phyloP scores from a whole-genome alignment of 2,888 invertebrate genomes.

The Caenorhabditis sp. region DNA sequence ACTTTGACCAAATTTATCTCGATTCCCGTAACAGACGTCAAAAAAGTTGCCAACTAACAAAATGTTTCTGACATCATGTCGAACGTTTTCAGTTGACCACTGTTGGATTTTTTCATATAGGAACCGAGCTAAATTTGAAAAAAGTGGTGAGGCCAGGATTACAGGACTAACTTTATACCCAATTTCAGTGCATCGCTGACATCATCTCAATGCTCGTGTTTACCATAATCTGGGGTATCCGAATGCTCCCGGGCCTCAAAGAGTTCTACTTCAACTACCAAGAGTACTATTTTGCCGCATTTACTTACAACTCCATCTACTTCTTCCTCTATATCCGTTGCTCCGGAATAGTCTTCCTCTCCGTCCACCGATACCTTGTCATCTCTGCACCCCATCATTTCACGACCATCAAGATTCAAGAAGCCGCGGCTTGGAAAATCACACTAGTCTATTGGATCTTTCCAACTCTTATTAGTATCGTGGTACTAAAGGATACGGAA shows the following conservation, averaged over 20 bases:
- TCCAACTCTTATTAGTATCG: constrained; percentile 50
- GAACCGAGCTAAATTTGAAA: too few relatives aligned
- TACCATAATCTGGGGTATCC: constrained; percentile 32
- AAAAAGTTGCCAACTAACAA: too few relatives aligned
- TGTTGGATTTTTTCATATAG: too few relatives aligned
- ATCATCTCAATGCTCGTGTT: constrained; percentile 48
- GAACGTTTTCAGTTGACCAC: too few relatives aligned
- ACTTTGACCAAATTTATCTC: too few relatives aligned
- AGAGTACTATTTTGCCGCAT: constrained; percentile 45
- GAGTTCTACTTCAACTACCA: constrained; percentile 41
- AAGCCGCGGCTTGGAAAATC: constrained; percentile 46
- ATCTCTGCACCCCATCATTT: constrained; percentile 27
- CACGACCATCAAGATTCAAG: constrained; percentile 38
- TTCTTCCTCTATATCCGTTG: constrained; percentile 59
- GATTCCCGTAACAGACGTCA: too few relatives aligned
- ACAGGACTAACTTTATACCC: too few relatives aligned
- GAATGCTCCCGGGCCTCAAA: constrained; percentile 41
- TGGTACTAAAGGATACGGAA: constrained; percentile 54
- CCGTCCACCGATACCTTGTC: constrained; percentile 58
- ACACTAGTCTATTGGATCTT: constrained; percentile 50
- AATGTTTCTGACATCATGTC: too few relatives aligned
- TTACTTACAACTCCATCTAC: constrained; percentile 56
- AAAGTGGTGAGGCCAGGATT: too few relatives aligned
- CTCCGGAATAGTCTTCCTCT: constrained; percentile 60
- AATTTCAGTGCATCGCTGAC: constrained; percentile 51